These are phyloP conservation scores for Tetragonisca angustula DNA, from an alignment of 2,888 invertebrate genomes.

Conservation along the genomic window DNA sequence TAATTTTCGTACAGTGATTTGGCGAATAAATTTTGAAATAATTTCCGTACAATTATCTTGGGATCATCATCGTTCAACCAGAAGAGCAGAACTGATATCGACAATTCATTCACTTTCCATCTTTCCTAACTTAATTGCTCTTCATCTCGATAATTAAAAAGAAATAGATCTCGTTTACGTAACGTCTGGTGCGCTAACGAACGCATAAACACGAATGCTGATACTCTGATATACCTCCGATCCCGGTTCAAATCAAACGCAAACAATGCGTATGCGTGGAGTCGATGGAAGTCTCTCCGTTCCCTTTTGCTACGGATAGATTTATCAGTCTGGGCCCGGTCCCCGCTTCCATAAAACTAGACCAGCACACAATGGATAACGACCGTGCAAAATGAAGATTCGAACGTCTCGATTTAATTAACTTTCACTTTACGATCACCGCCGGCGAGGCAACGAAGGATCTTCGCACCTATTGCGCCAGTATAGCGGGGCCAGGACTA, in stretches of 20 bases:
- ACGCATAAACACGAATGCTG: too few relatives aligned
- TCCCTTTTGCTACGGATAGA: background rate
- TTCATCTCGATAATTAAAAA: too few relatives aligned
- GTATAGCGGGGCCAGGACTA: conserved; percentile 14
- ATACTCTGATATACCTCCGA: background rate
- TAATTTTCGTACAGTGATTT: too few relatives aligned
- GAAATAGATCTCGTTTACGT: too few relatives aligned
- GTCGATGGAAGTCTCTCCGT: background rate
- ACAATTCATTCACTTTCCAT: too few relatives aligned
- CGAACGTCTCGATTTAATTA: conserved; percentile 50
- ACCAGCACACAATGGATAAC: conserved; percentile 28
- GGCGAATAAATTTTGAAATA: too few relatives aligned
- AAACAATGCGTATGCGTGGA: background rate
- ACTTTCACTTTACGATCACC: conserved; percentile 55
- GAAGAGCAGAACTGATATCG: too few relatives aligned
- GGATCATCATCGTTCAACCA: too few relatives aligned
- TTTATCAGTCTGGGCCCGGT: background rate
- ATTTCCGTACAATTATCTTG: too few relatives aligned
- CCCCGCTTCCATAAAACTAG: conserved; percentile 8
- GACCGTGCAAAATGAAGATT: conserved; percentile 28
- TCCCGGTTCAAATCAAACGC: background rate
- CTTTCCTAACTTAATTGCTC: too few relatives aligned
- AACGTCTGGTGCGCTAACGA: too few relatives aligned
- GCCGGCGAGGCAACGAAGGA: conserved; percentile 17
- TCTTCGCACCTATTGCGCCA: conserved; percentile 38